A percentile compares a stretch with the other conserved stretches of the same genome.
phyloP scores from a whole-genome alignment of 2,888 invertebrate species.

The Meghimatium bilineatum region DNA sequence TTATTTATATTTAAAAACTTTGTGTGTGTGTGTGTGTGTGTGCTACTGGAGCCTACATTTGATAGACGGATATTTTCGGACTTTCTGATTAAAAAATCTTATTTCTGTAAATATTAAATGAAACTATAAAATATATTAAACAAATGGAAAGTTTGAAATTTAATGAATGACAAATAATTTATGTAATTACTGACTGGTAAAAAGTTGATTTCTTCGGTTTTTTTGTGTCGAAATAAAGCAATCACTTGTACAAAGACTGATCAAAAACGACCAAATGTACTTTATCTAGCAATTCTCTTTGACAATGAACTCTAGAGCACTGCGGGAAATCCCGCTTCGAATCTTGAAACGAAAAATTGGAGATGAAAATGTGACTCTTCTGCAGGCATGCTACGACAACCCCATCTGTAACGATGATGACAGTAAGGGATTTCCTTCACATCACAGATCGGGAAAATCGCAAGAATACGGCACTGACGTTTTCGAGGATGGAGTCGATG shows the following conservation, averaged over 20 bases:
- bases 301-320: conserved; percentile 32
- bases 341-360: conserved; percentile 56
- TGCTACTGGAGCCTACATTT: too few species aligned
- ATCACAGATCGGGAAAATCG: conserved; percentile 51
- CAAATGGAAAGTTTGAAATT: too few species aligned
- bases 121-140: too few species aligned
- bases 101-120: too few species aligned
- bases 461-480: conserved; percentile 50
- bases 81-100: too few species aligned
- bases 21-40: too few species aligned
- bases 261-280: neutral
- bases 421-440: conserved; percentile 38
- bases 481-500: conserved; percentile 53
- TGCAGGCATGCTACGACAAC: conserved; percentile 73
- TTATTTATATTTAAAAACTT: too few species aligned
- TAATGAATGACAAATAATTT: too few species aligned
- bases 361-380: conserved; percentile 67
- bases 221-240: too few species aligned
- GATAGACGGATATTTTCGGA: too few species aligned
- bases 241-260: neutral
- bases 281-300: neutral
- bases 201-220: too few species aligned
- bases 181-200: too few species aligned
- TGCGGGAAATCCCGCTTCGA: conserved; percentile 56
- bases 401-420: conserved; percentile 65